A percentile compares a stretch with the other conserved stretches of the same genome.
These are phyloP conservation scores for Strix aluco DNA, from an alignment of 2,113 vertebrate species.

Conservation along the genomic window DNA sequence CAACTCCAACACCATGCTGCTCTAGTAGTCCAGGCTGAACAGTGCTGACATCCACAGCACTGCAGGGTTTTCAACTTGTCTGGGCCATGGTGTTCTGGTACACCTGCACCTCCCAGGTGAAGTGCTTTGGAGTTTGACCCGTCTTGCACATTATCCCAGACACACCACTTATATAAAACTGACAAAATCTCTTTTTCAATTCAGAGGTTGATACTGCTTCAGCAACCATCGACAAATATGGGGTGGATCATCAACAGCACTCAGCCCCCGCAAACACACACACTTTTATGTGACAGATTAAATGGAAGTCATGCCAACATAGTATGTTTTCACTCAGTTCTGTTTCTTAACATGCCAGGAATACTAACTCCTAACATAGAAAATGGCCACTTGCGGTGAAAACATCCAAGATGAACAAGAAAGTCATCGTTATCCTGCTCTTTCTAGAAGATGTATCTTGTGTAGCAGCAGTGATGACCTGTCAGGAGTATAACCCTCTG, in stretches of 20 bases:
- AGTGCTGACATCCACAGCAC: neutral
- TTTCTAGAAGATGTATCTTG: slow-evolving; percentile 25
- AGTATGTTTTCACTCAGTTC: slow-evolving; percentile 32
- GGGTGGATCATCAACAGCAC: neutral
- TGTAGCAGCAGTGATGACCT: slow-evolving; percentile 11
- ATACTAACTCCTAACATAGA: slow-evolving; percentile 6
- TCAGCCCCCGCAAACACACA: neutral
- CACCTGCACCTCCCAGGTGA: neutral
- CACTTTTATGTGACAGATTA: slow-evolving; percentile 12
- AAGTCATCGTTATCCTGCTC: slow-evolving; percentile 54
- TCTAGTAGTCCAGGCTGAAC: neutral
- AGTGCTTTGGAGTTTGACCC: neutral
- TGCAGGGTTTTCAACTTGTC: neutral
- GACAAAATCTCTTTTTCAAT: slow-evolving; percentile 21
- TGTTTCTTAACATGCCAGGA: slow-evolving; percentile 42
- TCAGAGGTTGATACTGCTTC: slow-evolving; percentile 1
- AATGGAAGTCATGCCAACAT: slow-evolving; percentile 41
- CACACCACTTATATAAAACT: neutral
- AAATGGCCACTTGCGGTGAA: slow-evolving; percentile 45
- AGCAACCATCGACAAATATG: slow-evolving; percentile 22
- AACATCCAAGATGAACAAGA: slow-evolving; percentile 53
- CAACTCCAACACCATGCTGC: neutral
- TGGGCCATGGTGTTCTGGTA: neutral
- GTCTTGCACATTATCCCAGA: neutral
- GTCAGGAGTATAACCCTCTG: slow-evolving; percentile 35